Base-by-base conservation (phyloP, 2,797 vertebrate genomes). In the Agapornis canus region DNA sequence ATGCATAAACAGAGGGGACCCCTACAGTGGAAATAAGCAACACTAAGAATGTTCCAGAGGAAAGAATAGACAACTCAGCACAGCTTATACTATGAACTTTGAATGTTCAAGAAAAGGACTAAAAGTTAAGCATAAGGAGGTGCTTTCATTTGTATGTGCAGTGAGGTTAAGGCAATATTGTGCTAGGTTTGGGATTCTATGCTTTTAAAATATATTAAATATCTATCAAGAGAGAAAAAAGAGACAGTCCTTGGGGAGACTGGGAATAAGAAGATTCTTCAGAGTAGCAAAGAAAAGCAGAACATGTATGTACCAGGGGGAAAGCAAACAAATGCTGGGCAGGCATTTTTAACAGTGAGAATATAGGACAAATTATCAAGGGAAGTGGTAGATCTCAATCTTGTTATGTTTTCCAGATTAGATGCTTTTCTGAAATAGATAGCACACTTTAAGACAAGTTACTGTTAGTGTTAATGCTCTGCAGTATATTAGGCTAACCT, bases 221-320 rank as follows among this genome's bases (percentile, higher is more conserved):
- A 29, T 54, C 16, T 70, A 42, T 19, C 29, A 73, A 52, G 59
- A 92, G 29, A 64, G 7, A 25, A 5, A 49, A 72, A 57, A 87
- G 51, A 64, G 23, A 25, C 7, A 48, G 72, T 76, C 17, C 45
- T 64, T 11, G 21, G 18, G 10, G 35, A 70, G 7, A 16, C 18
- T 31, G 13, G 13, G 37, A 85, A 42, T 45, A 68, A 75, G 13
- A 86, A 7, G 19, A 26, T 65, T 70, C 37, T 78, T 90, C 43
- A 59, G 22, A 35, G 26, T 10, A 65, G 37, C 27, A 68, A 57
- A 82, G 45, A 42, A 81, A 47, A 79, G 9, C n/a, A 69, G 54
- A 59, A 32, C 47, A 45, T 0, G 0, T 48, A 70, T 5, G 0
- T 43, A 73, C 6, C 6, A n/a, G 37, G 5, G 13, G 81, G 45